Evolutionary conservation across 2,797 vertebrate species (phyloP).

Genomic region (Trachurus trachurus): DNA sequence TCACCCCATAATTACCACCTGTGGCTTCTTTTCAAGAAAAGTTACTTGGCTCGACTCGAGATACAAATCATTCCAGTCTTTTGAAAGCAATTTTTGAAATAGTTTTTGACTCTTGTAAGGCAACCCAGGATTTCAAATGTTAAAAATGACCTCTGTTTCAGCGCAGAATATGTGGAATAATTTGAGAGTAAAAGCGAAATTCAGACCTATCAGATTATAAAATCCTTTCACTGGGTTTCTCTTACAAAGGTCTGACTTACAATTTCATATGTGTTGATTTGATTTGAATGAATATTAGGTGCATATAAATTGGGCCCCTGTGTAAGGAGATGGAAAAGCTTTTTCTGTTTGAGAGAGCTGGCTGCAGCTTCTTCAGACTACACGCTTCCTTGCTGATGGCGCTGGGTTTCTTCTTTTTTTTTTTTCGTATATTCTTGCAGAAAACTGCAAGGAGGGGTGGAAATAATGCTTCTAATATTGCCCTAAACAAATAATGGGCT

Average conservation of each 20-base stretch:
- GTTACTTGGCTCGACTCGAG: background rate
- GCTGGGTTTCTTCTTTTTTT: conserved; percentile 6
- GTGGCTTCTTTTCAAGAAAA: conserved; percentile 13
- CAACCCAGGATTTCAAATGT: background rate
- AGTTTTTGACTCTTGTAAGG: background rate
- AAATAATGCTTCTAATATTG: conserved; percentile 71
- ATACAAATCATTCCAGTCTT: background rate
- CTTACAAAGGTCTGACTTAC: conserved; percentile 5
- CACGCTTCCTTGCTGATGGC: conserved; percentile 21
- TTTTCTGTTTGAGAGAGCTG: conserved; percentile 8
- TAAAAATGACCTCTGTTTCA: background rate
- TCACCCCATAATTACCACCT: conserved; percentile 22
- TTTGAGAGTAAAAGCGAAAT: background rate
- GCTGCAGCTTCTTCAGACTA: conserved; percentile 29
- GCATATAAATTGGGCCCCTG: conserved; percentile 7
- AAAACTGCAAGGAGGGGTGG: conserved; percentile 59
- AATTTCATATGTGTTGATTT: conserved; percentile 5
- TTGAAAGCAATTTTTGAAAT: background rate
- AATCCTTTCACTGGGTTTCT: conserved; percentile 4
- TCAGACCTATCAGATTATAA: conserved; percentile 1
- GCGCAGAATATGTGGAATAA: background rate
- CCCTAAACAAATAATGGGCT: conserved; percentile 74
- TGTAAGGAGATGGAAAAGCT: conserved; percentile 28
- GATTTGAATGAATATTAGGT: conserved; percentile 36
- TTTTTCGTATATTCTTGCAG: conserved; percentile 47